Evolutionary conservation across 2,888 invertebrate species (phyloP).

Genomic region (Ernsta delagoae): DNA sequence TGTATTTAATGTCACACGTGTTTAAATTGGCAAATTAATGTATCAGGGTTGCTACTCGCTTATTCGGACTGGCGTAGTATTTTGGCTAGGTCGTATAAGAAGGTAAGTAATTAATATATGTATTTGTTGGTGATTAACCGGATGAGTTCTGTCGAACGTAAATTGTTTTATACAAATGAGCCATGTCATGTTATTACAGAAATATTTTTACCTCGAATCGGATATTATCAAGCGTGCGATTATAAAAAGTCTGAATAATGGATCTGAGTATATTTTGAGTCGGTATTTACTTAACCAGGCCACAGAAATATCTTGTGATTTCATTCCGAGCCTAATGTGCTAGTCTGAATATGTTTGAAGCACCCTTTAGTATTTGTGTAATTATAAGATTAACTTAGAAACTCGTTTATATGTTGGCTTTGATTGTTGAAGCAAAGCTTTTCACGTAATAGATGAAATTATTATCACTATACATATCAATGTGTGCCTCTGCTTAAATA

Average conservation of each 20-base stretch:
- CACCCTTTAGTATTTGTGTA: constrained; percentile 49
- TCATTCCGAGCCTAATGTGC: background rate
- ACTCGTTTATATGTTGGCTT: constrained; percentile 62
- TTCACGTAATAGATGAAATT: constrained; percentile 57
- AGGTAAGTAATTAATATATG: no score
- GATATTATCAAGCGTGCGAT: no score
- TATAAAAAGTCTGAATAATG: no score
- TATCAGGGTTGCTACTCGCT: constrained; percentile 25
- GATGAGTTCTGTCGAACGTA: no score
- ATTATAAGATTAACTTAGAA: constrained; percentile 44
- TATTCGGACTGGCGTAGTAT: background rate
- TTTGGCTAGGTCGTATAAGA: no score
- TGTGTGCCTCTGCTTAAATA: constrained; percentile 83
- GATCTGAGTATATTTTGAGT: no score
- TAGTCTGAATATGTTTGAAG: background rate
- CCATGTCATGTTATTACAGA: no score
- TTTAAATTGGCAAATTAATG: constrained; percentile 44
- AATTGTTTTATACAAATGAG: no score
- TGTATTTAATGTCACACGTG: constrained; percentile 39
- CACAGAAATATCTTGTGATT: no score
- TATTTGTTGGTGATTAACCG: no score
- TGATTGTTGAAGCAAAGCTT: constrained; percentile 76
- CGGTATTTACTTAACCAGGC: no score
- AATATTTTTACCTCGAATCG: no score
- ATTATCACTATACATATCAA: constrained; percentile 80